Evolutionary conservation across 2,888 invertebrate genomes (phyloP).

Genomic region (Dasypolia templi): DNA sequence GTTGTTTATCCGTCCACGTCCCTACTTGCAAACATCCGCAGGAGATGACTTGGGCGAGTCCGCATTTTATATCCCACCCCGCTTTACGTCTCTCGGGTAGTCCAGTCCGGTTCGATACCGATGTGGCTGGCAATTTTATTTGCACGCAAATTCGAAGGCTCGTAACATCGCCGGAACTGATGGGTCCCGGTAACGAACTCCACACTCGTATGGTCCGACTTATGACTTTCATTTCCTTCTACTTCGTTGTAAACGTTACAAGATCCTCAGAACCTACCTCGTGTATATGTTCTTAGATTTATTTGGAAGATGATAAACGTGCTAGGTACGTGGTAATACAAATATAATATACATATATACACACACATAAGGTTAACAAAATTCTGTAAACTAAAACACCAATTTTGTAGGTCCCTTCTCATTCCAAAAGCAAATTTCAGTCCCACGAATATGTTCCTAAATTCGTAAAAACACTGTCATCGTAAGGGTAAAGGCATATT

Average conservation of each 20-base stretch:
- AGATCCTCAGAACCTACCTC: constrained; percentile 13
- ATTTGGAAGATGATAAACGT: background rate
- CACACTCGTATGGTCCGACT: constrained; percentile 75
- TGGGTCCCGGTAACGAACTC: constrained; percentile 80
- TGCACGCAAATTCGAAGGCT: constrained; percentile 85
- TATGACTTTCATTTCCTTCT: constrained; percentile 84
- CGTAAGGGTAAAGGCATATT: constrained; percentile 60
- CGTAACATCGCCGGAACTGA: constrained; percentile 80
- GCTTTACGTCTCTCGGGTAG: constrained; percentile 77
- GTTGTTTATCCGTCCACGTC: constrained; percentile 69
- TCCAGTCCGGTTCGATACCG: constrained; percentile 73
- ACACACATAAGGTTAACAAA: constrained; percentile 8
- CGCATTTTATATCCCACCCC: constrained; percentile 80
- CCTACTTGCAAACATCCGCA: constrained; percentile 79
- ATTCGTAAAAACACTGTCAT: constrained; percentile 60
- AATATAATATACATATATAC: background rate
- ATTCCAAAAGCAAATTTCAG: constrained; percentile 45
- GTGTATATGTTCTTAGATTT: constrained; percentile 20
- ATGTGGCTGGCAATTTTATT: constrained; percentile 82
- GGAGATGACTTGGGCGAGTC: constrained; percentile 83
- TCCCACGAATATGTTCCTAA: constrained; percentile 44
- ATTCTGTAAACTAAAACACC: background rate
- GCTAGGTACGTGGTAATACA: background rate
- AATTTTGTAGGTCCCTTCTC: background rate
- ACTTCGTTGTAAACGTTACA: constrained; percentile 61